A percentile compares a stretch with the other conserved stretches of the same genome.
These are phyloP conservation scores for Campylomormyrus numenius DNA, from an alignment of 2,113 vertebrate species.

Conservation along the genomic window DNA sequence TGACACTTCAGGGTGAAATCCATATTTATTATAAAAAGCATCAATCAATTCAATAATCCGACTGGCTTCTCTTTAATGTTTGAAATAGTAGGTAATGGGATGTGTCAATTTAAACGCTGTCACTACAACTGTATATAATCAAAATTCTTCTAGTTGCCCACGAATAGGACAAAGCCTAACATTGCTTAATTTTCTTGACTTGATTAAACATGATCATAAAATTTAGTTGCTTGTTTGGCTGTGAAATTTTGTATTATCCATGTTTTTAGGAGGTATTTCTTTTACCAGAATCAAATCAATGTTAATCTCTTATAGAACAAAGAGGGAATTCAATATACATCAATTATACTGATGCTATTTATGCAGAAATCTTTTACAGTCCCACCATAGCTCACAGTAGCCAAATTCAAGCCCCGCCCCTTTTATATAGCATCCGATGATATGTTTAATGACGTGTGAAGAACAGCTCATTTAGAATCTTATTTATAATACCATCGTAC, in stretches of 20 bases:
- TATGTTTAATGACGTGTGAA: slow-evolving; percentile 4
- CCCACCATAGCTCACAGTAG: neutral
- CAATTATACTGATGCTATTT: neutral
- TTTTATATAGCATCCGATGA: neutral
- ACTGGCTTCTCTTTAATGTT: neutral
- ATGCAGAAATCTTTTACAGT: neutral
- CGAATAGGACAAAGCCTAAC: neutral
- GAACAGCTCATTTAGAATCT: neutral
- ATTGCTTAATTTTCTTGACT: neutral
- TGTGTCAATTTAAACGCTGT: neutral
- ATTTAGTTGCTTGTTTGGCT: neutral
- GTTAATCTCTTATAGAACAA: neutral
- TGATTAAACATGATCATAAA: neutral
- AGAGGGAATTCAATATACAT: neutral
- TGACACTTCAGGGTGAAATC: neutral
- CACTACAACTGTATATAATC: neutral
- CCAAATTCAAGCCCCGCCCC: neutral
- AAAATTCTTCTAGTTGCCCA: neutral
- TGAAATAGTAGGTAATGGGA: neutral
- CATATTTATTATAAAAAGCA: neutral
- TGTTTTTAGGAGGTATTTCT: neutral
- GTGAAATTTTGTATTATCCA: neutral
- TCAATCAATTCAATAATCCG: neutral
- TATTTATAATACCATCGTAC: neutral
- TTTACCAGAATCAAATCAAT: neutral